Conservation (phyloP, 2,888 invertebrate genomes). For the Macaria liturata region DNA sequence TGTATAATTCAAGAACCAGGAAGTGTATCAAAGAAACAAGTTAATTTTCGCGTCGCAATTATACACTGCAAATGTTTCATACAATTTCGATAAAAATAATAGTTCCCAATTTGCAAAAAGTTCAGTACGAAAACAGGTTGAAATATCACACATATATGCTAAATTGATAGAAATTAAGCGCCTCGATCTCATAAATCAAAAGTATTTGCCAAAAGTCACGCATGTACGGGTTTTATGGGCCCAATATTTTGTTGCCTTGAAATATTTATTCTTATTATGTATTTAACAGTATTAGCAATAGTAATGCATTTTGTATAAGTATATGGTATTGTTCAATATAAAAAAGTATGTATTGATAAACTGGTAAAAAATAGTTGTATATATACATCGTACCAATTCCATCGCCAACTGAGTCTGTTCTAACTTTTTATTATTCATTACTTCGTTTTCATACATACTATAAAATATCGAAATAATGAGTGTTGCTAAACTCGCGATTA, state of each 20-base stretch:
- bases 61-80: slow-evolving; percentile 14
- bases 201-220: neutral
- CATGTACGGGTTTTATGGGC: neutral
- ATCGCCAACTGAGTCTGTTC: no score
- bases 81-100: slow-evolving; percentile 8
- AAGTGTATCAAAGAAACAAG: slow-evolving; percentile 25
- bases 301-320: no score
- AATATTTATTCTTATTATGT: no score
- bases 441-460: no score
- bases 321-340: no score
- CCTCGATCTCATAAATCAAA: slow-evolving; percentile 1
- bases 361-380: no score
- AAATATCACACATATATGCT: slow-evolving; percentile 8
- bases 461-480: neutral
- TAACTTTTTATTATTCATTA: no score
- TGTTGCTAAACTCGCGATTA: no score
- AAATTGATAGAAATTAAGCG: slow-evolving; percentile 9
- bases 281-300: no score
- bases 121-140: neutral
- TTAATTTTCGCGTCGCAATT: slow-evolving; percentile 23
- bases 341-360: no score
- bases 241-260: neutral
- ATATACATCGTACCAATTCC: no score
- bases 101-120: slow-evolving; percentile 6
- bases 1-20: slow-evolving; percentile 31